Evolutionary conservation across 2,888 invertebrate species (phyloP).

Genomic region (Cheilosia soror): DNA sequence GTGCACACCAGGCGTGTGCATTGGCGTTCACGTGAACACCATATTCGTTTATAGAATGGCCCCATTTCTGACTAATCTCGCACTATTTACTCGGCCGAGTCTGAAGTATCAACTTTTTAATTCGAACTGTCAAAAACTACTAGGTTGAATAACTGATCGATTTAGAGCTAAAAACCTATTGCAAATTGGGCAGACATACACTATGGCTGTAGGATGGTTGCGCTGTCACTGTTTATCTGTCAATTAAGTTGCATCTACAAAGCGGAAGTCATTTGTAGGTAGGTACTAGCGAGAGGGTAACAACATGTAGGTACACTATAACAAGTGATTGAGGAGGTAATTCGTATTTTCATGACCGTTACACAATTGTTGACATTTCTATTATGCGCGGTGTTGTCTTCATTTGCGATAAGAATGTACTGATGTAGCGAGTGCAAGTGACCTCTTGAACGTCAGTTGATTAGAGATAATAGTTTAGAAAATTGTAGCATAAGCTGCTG

Average conservation of each 20-base stretch:
- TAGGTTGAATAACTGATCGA: neutral
- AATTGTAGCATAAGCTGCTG: neutral
- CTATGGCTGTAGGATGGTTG: too few species aligned
- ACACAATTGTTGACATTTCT: neutral
- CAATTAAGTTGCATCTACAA: too few species aligned
- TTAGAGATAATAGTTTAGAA: neutral
- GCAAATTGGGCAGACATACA: neutral
- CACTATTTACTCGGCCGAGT: neutral
- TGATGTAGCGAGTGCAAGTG: neutral
- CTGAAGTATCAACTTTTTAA: slow-evolving; percentile 3
- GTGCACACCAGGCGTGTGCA: slow-evolving; percentile 15
- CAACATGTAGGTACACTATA: neutral
- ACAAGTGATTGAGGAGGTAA: neutral
- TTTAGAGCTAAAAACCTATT: neutral
- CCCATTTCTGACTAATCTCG: slow-evolving; percentile 5
- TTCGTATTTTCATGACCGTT: neutral
- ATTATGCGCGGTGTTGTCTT: neutral
- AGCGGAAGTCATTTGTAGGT: too few species aligned
- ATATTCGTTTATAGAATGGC: neutral
- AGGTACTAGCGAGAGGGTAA: neutral
- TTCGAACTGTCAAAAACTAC: neutral
- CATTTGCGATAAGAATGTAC: neutral
- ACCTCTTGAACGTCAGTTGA: neutral
- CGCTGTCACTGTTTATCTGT: too few species aligned
- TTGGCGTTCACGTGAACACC: slow-evolving; percentile 33